Evolutionary conservation across 2,797 vertebrate species (phyloP).

Genomic region (Aphelocoma californica): DNA sequence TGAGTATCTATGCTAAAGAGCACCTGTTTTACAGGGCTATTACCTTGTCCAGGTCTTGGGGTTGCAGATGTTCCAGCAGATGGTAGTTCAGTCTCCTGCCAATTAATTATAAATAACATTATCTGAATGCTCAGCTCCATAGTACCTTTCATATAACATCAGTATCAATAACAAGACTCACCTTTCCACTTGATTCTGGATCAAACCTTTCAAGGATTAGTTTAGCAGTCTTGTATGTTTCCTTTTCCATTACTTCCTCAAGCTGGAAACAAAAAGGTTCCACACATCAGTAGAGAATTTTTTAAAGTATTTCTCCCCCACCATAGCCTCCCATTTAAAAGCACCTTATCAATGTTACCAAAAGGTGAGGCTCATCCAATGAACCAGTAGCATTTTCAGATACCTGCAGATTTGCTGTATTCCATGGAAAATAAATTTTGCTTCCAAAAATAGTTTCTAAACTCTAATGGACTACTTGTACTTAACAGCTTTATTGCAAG

Average conservation of each 20-base stretch:
- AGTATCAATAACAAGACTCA: constrained; percentile 67
- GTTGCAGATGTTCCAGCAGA: constrained; percentile 80
- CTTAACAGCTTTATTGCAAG: constrained; percentile 85
- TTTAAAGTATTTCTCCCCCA: background rate
- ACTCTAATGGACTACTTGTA: constrained; percentile 71
- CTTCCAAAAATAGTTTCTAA: constrained; percentile 66
- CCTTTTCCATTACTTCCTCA: constrained; percentile 99
- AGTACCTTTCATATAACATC: constrained; percentile 36
- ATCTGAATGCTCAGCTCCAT: constrained; percentile 25
- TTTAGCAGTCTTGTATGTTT: constrained; percentile 98
- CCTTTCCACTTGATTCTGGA: constrained; percentile 89
- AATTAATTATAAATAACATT: constrained; percentile 68
- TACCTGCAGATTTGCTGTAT: background rate
- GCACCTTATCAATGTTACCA: background rate
- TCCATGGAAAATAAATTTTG: constrained; percentile 55
- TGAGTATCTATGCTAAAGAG: constrained; percentile 66
- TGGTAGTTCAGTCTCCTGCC: constrained; percentile 86
- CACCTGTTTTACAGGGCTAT: constrained; percentile 64
- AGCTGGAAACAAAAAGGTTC: constrained; percentile 80
- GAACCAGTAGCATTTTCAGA: background rate
- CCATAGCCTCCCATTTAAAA: background rate
- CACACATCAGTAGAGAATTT: constrained; percentile 13
- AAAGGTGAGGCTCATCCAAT: constrained; percentile 2
- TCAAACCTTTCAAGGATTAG: constrained; percentile 98
- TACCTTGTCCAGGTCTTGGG: constrained; percentile 95